Percentiles rank a stretch among this genome's conserved stretches.
phyloP scores from a whole-genome alignment of 2,888 invertebrate genomes.

The Mechanitis mazaeus region DNA sequence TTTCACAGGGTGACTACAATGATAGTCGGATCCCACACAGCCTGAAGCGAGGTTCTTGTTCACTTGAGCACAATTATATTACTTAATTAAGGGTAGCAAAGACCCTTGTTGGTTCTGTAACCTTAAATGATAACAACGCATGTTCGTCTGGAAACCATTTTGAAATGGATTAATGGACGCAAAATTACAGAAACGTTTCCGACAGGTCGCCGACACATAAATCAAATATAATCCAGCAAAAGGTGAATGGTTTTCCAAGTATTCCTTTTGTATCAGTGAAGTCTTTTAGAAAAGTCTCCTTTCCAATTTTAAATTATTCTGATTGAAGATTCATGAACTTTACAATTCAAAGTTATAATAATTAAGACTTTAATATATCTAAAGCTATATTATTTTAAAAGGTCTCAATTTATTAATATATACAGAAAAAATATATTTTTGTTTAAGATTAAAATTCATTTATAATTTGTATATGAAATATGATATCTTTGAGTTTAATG shows the following conservation, averaged over 20 bases:
- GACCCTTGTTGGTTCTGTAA: constrained; percentile 44
- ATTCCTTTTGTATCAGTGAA: background rate
- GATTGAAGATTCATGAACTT: background rate
- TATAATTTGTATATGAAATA: too few relatives aligned
- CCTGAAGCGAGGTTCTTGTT: constrained; percentile 23
- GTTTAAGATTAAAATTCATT: too few relatives aligned
- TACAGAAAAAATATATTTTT: too few relatives aligned
- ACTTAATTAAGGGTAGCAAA: constrained; percentile 49
- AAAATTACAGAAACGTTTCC: constrained; percentile 29
- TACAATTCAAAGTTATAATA: too few relatives aligned
- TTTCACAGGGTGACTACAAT: constrained; percentile 16
- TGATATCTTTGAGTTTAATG: too few relatives aligned
- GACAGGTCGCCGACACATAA: constrained; percentile 19
- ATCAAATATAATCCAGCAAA: constrained; percentile 20
- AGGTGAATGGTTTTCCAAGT: constrained; percentile 17
- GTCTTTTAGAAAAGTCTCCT: background rate
- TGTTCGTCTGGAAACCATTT: constrained; percentile 34
- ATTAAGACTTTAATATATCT: too few relatives aligned
- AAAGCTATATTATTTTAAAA: too few relatives aligned
- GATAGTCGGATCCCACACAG: constrained; percentile 18
- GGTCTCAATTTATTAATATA: too few relatives aligned
- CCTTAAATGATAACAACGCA: constrained; percentile 44
- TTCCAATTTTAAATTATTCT: background rate
- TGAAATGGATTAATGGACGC: constrained; percentile 35
- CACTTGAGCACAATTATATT: constrained; percentile 45